Evolutionary conservation across 2,888 invertebrate genomes (phyloP).

Genomic region (Lasioglossum lativentre): DNA sequence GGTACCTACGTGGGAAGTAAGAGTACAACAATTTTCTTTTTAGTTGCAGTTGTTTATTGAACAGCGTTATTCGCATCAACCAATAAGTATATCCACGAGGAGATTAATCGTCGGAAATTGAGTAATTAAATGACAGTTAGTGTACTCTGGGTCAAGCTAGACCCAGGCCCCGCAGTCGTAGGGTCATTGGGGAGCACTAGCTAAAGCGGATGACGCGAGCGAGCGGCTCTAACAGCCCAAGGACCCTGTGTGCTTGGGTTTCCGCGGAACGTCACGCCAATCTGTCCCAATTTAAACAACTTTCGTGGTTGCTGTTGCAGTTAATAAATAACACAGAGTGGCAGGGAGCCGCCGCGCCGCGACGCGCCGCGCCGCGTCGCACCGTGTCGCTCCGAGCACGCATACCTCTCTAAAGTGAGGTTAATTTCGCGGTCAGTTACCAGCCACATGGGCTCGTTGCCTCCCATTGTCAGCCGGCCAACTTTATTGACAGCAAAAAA

Average conservation of each 20-base stretch:
- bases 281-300: constrained; percentile 76
- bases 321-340: constrained; percentile 67
- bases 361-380: constrained; percentile 15
- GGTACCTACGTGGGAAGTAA: no score
- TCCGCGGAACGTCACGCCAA: constrained; percentile 70
- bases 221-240: not conserved
- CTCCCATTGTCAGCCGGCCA: constrained; percentile 71
- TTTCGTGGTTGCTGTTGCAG: constrained; percentile 66
- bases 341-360: constrained; percentile 36
- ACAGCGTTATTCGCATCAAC: not conserved
- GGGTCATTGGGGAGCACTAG: not conserved
- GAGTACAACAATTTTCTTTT: no score
- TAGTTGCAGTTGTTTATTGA: not conserved
- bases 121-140: not conserved
- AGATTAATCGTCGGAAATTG: not conserved
- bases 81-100: no score
- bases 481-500: constrained; percentile 72
- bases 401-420: constrained; percentile 78
- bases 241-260: constrained; percentile 58
- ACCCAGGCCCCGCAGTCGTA: not conserved
- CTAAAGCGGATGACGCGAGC: constrained; percentile 11
- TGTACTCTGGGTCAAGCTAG: not conserved
- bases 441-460: constrained; percentile 66
- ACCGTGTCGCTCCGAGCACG: constrained; percentile 60
- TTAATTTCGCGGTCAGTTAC: constrained; percentile 76